These are phyloP conservation scores for Bombylius discolor DNA, from an alignment of 2,888 invertebrate species.

Conservation along the genomic window DNA sequence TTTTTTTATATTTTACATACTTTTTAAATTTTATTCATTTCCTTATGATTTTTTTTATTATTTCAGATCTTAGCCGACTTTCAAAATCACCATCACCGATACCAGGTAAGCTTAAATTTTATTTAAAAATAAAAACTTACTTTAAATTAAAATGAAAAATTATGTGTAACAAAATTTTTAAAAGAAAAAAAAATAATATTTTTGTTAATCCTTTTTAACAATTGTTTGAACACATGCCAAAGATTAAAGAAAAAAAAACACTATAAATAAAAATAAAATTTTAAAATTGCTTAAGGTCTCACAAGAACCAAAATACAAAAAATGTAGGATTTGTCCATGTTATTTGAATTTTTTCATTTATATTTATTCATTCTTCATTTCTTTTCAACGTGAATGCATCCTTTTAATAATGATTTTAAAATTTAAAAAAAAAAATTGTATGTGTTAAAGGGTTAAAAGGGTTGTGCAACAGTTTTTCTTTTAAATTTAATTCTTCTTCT, in stretches of 20 bases:
- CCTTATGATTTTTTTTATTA: not conserved
- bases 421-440: too few species aligned
- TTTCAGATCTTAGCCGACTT: slow-evolving; percentile 33
- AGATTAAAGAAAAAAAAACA: slow-evolving; percentile 4
- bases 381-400: too few species aligned
- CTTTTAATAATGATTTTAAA: too few species aligned
- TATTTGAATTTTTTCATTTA: too few species aligned
- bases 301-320: too few species aligned
- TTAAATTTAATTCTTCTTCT: too few species aligned
- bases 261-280: too few species aligned
- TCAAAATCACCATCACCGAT: slow-evolving; percentile 33
- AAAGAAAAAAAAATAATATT: not conserved
- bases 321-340: too few species aligned
- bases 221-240: slow-evolving; percentile 18
- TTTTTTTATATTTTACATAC: not conserved
- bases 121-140: not conserved
- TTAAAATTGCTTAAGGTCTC: too few species aligned
- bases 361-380: too few species aligned
- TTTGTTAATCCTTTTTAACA: slow-evolving; percentile 14
- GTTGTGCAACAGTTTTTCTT: too few species aligned
- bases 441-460: too few species aligned
- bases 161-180: not conserved
- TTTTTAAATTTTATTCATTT: not conserved
- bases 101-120: slow-evolving; percentile 26
- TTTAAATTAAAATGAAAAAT: not conserved